Evolutionary conservation across 2,888 invertebrate genomes (phyloP).

Genomic region (Philereme vetulata): DNA sequence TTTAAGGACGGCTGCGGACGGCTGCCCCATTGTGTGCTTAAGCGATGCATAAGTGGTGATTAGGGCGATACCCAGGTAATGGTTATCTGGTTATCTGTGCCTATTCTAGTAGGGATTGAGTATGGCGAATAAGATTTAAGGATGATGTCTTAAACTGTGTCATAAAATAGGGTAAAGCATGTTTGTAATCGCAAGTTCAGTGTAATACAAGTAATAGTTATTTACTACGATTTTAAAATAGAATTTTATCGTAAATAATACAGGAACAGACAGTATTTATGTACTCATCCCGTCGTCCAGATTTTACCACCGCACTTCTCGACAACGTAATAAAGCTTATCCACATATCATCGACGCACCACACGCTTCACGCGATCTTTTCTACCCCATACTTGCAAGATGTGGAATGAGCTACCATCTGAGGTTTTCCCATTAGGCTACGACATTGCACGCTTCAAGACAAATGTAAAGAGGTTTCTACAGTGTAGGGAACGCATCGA

Average conservation of each 20-base stretch:
- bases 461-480: too few relatives aligned
- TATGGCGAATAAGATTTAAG: conserved; percentile 4
- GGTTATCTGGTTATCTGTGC: conserved; percentile 29
- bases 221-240: not conserved
- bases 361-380: too few relatives aligned
- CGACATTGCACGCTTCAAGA: too few relatives aligned
- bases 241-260: not conserved
- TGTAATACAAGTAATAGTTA: not conserved
- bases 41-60: conserved; percentile 58
- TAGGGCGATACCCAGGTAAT: conserved; percentile 34
- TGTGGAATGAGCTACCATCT: too few relatives aligned
- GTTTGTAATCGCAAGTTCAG: not conserved
- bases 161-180: too few relatives aligned
- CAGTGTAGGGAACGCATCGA: too few relatives aligned
- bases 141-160: not conserved
- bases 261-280: conserved; percentile 2
- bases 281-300: too few relatives aligned
- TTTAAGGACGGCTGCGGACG: conserved; percentile 22
- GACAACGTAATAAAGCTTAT: too few relatives aligned
- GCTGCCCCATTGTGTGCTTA: conserved; percentile 41
- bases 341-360: too few relatives aligned
- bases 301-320: too few relatives aligned
- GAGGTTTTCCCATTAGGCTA: too few relatives aligned
- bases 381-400: too few relatives aligned
- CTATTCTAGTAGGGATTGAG: conserved; percentile 23